These are phyloP conservation scores for Temnothorax unifasciatus DNA, from an alignment of 2,888 invertebrate genomes.

Conservation along the genomic window DNA sequence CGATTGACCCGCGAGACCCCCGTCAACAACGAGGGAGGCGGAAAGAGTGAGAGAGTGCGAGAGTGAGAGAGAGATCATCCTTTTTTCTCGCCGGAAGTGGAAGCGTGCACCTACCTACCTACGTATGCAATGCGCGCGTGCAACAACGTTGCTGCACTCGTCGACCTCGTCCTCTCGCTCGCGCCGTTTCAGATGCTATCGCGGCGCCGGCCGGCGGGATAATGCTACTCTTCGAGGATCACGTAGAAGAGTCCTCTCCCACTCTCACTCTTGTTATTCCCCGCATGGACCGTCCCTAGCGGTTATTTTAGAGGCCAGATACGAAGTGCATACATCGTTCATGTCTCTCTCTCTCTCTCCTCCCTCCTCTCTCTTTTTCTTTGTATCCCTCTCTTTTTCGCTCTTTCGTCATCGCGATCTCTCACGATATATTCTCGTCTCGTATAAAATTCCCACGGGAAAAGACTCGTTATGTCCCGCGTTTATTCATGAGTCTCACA, in stretches of 20 bases:
- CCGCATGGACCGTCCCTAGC: constrained; percentile 30
- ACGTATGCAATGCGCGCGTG: constrained; percentile 47
- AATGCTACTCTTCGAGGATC: constrained; percentile 55
- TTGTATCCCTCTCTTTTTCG: not conserved
- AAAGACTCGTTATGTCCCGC: constrained; percentile 54
- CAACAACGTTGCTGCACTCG: constrained; percentile 45
- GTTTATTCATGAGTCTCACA: constrained; percentile 55
- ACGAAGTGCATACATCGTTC: constrained; percentile 28
- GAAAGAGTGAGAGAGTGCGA: not conserved
- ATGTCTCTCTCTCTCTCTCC: not conserved
- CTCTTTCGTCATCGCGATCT: constrained; percentile 30
- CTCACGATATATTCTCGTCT: constrained; percentile 50
- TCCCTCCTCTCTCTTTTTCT: not conserved
- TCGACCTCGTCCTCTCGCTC: constrained; percentile 52
- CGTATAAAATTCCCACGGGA: constrained; percentile 57
- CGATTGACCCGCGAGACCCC: constrained; percentile 56
- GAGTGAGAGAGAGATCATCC: not conserved
- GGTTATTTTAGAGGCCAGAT: constrained; percentile 47
- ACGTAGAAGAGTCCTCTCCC: constrained; percentile 55
- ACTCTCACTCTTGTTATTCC: constrained; percentile 42
- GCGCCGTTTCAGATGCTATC: constrained; percentile 56
- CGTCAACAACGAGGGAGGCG: constrained; percentile 17
- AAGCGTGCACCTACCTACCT: constrained; percentile 45
- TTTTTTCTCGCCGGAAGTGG: constrained; percentile 59
- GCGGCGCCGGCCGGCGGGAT: constrained; percentile 41